These are phyloP conservation scores for Emydura subglobosa DNA, from an alignment of 2,113 vertebrate species.

Conservation along the genomic window DNA sequence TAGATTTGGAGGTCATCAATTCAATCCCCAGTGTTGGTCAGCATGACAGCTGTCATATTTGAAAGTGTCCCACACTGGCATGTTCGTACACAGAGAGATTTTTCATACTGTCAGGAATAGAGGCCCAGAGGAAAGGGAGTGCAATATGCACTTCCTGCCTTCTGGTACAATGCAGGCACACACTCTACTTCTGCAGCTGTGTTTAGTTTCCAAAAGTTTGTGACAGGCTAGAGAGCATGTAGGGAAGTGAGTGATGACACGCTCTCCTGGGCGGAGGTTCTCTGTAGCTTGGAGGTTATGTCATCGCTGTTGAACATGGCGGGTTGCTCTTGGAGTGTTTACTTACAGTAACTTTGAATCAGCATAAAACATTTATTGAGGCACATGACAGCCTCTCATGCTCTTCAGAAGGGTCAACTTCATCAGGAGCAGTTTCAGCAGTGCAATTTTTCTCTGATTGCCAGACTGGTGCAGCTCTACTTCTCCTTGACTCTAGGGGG, in stretches of 20 bases:
- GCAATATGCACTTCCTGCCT: not conserved
- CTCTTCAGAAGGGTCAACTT: not conserved
- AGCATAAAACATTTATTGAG: not conserved
- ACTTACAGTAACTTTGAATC: conserved; percentile 37
- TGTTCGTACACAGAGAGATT: not conserved
- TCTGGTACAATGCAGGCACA: not conserved
- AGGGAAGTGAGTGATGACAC: not conserved
- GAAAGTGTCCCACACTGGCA: not conserved
- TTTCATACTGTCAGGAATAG: not conserved
- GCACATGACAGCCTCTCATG: not conserved
- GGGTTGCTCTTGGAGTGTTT: conserved; percentile 27
- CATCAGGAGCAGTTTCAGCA: not conserved
- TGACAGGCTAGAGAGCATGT: not conserved
- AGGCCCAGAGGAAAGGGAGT: not conserved
- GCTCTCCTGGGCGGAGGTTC: not conserved
- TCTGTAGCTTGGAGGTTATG: not conserved
- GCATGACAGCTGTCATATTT: not conserved
- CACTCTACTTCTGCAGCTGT: not conserved
- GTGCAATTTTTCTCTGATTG: not conserved
- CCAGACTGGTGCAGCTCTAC: not conserved
- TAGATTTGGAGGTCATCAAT: not conserved
- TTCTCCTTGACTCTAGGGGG: not conserved
- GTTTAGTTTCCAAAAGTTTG: not conserved
- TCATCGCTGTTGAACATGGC: conserved; percentile 8
- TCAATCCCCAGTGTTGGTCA: not conserved